phyloP scores from a whole-genome alignment of 2,113 vertebrate species.

The Periophthalmus modestus region DNA sequence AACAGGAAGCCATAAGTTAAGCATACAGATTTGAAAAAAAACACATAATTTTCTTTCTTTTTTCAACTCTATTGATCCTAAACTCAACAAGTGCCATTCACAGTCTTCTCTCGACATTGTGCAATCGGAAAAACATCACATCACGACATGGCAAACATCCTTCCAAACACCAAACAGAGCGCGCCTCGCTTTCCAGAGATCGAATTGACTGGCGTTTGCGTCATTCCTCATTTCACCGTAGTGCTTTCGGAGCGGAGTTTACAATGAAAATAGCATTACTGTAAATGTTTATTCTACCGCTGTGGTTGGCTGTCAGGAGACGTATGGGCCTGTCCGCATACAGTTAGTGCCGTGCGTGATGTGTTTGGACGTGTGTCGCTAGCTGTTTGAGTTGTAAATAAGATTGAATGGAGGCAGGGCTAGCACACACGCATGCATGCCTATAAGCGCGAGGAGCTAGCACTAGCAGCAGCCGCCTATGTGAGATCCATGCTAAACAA shows the following conservation, averaged over 20 bases:
- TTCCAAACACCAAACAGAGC: neutral
- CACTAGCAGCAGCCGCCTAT: slow-evolving; percentile 44
- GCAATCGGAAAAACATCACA: neutral
- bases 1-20: too few species aligned
- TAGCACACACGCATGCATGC: slow-evolving; percentile 7
- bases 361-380: slow-evolving; percentile 23
- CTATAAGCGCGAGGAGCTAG: slow-evolving; percentile 6
- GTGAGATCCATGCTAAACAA: slow-evolving; percentile 66
- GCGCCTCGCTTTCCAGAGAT: neutral
- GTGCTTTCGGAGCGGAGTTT: slow-evolving; percentile 19
- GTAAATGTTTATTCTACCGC: slow-evolving; percentile 36
- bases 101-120: neutral
- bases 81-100: neutral
- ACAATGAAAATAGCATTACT: slow-evolving; percentile 20
- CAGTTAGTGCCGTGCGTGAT: slow-evolving; percentile 24
- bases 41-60: too few species aligned
- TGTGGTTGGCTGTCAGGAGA: slow-evolving; percentile 13
- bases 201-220: slow-evolving; percentile 7
- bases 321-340: slow-evolving; percentile 25
- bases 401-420: slow-evolving; percentile 37
- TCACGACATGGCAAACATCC: neutral
- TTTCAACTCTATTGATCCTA: neutral
- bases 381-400: slow-evolving; percentile 42
- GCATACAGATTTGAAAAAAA: too few species aligned
- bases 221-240: slow-evolving; percentile 7